phyloP scores from a whole-genome alignment of 2,888 invertebrate genomes.

The Dyspetes luteomarginatus region DNA sequence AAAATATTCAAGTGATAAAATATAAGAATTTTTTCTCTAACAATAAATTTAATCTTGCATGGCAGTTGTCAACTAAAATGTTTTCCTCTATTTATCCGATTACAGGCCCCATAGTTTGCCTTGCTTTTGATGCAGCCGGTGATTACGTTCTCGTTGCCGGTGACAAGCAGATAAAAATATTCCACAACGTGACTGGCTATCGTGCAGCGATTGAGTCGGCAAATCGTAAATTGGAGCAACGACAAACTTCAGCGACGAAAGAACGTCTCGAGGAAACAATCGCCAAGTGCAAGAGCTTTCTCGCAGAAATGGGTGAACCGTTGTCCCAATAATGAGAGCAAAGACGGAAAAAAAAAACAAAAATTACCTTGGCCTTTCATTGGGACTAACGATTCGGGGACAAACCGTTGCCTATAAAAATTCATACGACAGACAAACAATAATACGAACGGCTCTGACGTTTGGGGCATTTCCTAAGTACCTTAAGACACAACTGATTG shows the following conservation, averaged over 20 bases:
- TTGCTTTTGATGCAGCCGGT: slow-evolving; percentile 91
- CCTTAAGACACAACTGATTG: slow-evolving; percentile 59
- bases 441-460: slow-evolving; percentile 45
- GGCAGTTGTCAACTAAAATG: no score
- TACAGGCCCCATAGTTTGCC: slow-evolving; percentile 88
- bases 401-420: slow-evolving; percentile 5
- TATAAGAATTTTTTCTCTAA: background rate
- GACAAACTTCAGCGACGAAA: slow-evolving; percentile 89
- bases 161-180: slow-evolving; percentile 90
- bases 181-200: slow-evolving; percentile 91
- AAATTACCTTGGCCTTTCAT: slow-evolving; percentile 12
- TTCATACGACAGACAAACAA: slow-evolving; percentile 20
- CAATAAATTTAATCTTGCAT: background rate
- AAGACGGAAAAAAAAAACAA: background rate
- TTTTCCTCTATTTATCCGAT: no score
- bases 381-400: slow-evolving; percentile 16
- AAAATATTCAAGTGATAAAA: background rate
- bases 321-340: slow-evolving; percentile 67
- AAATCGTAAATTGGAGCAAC: slow-evolving; percentile 85
- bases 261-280: slow-evolving; percentile 90
- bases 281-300: slow-evolving; percentile 85
- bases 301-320: slow-evolving; percentile 77
- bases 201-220: slow-evolving; percentile 84
- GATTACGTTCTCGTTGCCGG: slow-evolving; percentile 90
- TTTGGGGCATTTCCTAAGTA: slow-evolving; percentile 63